These are phyloP conservation scores for Drosophila kikkawai DNA, from an alignment of 1,140 invertebrate genomes.

Conservation along the genomic window DNA sequence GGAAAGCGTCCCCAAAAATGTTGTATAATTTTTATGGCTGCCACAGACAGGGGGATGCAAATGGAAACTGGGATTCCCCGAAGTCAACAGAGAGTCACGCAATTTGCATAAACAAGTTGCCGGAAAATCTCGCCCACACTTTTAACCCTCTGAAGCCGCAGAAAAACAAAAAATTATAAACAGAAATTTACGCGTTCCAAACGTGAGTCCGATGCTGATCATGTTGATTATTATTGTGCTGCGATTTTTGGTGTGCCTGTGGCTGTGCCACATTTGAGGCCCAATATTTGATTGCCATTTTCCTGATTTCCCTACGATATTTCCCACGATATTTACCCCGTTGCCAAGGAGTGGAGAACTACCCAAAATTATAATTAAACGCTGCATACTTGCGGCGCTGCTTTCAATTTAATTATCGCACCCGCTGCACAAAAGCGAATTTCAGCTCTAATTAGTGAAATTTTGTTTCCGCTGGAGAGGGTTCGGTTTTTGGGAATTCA, in stretches of 20 bases:
- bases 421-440: conserved; percentile 59
- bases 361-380: conserved; percentile 69
- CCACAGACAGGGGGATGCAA: conserved; percentile 8
- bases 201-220: conserved; percentile 39
- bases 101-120: conserved; percentile 60
- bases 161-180: conserved; percentile 9
- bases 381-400: conserved; percentile 66
- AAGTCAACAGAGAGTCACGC: conserved; percentile 29
- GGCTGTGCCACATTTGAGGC: conserved; percentile 15
- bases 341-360: neutral
- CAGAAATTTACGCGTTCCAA: conserved; percentile 24
- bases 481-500: conserved; percentile 34
- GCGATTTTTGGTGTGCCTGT: conserved; percentile 21
- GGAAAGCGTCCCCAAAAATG: conserved; percentile 1
- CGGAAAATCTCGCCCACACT: conserved; percentile 35
- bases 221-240: conserved; percentile 28
- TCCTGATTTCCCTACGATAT: conserved; percentile 24
- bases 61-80: conserved; percentile 7
- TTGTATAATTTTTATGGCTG: conserved; percentile 39
- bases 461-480: conserved; percentile 34
- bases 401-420: conserved; percentile 75
- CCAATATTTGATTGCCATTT: conserved; percentile 20
- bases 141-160: conserved; percentile 2
- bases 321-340: conserved; percentile 4
- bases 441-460: conserved; percentile 76